Evolutionary conservation across 2,888 invertebrate genomes (phyloP).

Genomic region (Acrobasis repandana): DNA sequence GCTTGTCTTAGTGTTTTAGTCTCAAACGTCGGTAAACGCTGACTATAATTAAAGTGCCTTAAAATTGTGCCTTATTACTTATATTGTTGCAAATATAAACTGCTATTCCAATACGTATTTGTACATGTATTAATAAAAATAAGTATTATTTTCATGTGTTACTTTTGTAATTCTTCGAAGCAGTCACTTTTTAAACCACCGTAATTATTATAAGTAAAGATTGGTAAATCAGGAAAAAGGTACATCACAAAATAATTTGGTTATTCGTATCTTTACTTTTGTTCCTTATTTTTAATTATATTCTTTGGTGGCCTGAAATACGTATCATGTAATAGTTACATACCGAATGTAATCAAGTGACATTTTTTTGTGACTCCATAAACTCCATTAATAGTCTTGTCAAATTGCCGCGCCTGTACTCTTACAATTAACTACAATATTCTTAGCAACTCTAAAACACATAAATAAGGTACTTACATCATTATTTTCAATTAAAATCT

Average conservation of each 20-base stretch:
- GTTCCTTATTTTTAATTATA: background rate
- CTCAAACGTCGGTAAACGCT: slow-evolving; percentile 4
- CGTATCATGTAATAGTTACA: slow-evolving; percentile 46
- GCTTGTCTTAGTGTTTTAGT: slow-evolving; percentile 61
- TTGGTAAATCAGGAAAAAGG: too few relatives aligned
- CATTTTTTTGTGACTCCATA: slow-evolving; percentile 38
- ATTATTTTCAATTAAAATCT: too few relatives aligned
- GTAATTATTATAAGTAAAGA: too few relatives aligned
- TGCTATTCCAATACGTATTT: slow-evolving; percentile 38
- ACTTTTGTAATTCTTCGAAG: background rate
- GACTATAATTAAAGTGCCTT: slow-evolving; percentile 8
- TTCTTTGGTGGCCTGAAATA: slow-evolving; percentile 21
- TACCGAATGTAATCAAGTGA: slow-evolving; percentile 48
- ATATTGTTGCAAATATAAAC: slow-evolving; percentile 20
- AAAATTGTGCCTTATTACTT: slow-evolving; percentile 51
- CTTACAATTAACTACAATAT: too few relatives aligned
- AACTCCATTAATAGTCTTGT: too few relatives aligned
- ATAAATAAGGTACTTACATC: background rate
- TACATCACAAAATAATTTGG: background rate
- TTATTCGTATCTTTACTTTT: background rate
- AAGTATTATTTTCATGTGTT: slow-evolving; percentile 30
- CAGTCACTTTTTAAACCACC: background rate
- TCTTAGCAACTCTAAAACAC: too few relatives aligned
- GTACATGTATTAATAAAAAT: slow-evolving; percentile 29
- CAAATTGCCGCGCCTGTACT: too few relatives aligned